phyloP scores from a whole-genome alignment of 2,888 invertebrate genomes.

The Chrysolina americana region DNA sequence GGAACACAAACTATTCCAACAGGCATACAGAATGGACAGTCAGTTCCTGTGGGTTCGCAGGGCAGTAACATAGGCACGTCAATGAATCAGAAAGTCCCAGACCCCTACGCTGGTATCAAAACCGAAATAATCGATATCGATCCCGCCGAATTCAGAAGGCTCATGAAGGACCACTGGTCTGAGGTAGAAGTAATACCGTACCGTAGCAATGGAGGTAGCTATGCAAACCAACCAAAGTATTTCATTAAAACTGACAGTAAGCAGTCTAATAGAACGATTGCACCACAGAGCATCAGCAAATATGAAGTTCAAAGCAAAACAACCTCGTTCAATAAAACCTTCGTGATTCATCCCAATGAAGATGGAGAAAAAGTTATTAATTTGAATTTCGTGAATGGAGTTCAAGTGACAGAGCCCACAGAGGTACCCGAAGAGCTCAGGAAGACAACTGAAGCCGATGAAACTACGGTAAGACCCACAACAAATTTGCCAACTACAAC shows the following conservation, averaged over 20 bases:
- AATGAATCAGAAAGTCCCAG: conserved; percentile 22
- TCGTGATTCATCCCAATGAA: conserved; percentile 40
- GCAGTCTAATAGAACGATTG: conserved; percentile 30
- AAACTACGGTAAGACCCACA: conserved; percentile 24
- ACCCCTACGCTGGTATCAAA: conserved; percentile 53
- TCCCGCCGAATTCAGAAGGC: conserved; percentile 44
- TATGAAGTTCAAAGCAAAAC: conserved; percentile 34
- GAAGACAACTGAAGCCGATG: background rate
- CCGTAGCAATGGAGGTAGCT: background rate
- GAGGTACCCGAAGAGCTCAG: conserved; percentile 1
- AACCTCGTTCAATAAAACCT: conserved; percentile 42
- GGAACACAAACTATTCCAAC: background rate
- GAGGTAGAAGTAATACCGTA: conserved; percentile 30
- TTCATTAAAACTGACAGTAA: conserved; percentile 34
- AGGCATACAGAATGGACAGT: background rate
- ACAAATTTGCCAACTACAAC: conserved; percentile 42
- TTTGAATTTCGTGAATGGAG: conserved; percentile 55
- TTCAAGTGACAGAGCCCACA: conserved; percentile 47
- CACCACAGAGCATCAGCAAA: conserved; percentile 30
- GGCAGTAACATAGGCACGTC: background rate
- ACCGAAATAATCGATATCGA: conserved; percentile 59
- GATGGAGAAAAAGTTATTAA: conserved; percentile 44
- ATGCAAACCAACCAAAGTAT: conserved; percentile 24
- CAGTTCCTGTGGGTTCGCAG: background rate
- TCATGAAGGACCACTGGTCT: conserved; percentile 28